phyloP scores from a whole-genome alignment of 2,113 vertebrate species.

The Brachionichthys hirsutus region DNA sequence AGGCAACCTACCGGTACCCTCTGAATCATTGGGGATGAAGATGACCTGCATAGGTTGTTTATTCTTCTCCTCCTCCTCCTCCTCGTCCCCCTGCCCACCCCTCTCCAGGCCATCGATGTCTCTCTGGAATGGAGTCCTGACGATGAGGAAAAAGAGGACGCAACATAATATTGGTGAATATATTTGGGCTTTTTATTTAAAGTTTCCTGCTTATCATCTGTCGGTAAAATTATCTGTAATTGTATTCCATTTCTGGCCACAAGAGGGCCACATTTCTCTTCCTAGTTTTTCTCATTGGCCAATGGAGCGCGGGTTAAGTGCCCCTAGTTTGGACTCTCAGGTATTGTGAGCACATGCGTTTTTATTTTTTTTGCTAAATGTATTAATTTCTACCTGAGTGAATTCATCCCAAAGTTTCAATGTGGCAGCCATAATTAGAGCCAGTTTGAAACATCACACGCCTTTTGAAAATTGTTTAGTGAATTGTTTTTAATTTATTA shows the following conservation, averaged over 20 bases:
- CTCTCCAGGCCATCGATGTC: conserved; percentile 53
- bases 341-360: no score
- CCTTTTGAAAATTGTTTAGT: no score
- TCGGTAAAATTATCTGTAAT: no score
- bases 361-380: no score
- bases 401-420: no score
- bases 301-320: no score
- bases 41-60: conserved; percentile 16
- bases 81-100: conserved; percentile 24
- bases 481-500: no score
- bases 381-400: no score
- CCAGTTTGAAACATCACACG: no score
- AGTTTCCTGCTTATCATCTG: no score
- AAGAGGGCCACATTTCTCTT: conserved; percentile 38
- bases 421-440: no score
- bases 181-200: no score
- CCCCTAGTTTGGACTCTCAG: neutral
- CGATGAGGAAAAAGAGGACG: conserved; percentile 15
- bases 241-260: conserved; percentile 26
- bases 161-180: neutral
- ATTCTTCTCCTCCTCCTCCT: conserved; percentile 41
- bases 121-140: conserved; percentile 53
- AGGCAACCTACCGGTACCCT: conserved; percentile 70
- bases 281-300: neutral
- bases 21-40: conserved; percentile 49